These are phyloP conservation scores for Brachionus rotundiformis DNA, from an alignment of 1,140 invertebrate species.

Conservation along the genomic window DNA sequence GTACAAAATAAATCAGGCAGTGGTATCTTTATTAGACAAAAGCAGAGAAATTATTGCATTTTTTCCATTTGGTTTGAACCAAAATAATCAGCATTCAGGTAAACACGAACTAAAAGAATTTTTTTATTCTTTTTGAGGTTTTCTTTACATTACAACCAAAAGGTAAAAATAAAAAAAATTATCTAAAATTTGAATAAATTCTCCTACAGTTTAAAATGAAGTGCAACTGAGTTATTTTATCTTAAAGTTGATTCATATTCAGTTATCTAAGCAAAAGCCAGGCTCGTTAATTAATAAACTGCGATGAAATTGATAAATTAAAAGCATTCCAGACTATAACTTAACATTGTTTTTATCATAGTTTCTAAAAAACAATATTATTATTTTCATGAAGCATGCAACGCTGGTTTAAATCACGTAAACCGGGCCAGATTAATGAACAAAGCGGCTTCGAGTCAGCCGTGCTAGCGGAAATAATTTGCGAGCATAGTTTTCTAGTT, in stretches of 20 bases:
- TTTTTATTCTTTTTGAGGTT: too few relatives aligned
- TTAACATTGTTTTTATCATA: background rate
- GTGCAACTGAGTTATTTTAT: too few relatives aligned
- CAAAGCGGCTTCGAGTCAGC: background rate
- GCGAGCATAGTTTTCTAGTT: too few relatives aligned
- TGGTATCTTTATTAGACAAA: too few relatives aligned
- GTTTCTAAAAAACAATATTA: background rate
- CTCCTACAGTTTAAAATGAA: too few relatives aligned
- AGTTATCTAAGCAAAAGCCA: background rate
- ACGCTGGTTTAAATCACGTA: background rate
- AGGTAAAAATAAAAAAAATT: background rate
- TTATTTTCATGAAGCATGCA: background rate
- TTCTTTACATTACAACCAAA: too few relatives aligned
- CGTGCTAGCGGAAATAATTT: background rate
- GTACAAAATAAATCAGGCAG: too few relatives aligned
- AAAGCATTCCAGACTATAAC: background rate
- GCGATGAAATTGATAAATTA: conserved; percentile 15
- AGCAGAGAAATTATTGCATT: too few relatives aligned
- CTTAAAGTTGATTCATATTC: background rate
- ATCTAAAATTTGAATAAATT: background rate
- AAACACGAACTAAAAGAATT: too few relatives aligned
- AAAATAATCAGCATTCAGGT: too few relatives aligned
- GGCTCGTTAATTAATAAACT: conserved; percentile 4
- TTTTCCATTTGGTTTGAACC: too few relatives aligned
- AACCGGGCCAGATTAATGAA: background rate